A percentile compares a stretch with the other conserved stretches of the same genome.
Evolutionary conservation across 2,113 vertebrate species (phyloP).

Genomic region (Daboia siamensis): DNA sequence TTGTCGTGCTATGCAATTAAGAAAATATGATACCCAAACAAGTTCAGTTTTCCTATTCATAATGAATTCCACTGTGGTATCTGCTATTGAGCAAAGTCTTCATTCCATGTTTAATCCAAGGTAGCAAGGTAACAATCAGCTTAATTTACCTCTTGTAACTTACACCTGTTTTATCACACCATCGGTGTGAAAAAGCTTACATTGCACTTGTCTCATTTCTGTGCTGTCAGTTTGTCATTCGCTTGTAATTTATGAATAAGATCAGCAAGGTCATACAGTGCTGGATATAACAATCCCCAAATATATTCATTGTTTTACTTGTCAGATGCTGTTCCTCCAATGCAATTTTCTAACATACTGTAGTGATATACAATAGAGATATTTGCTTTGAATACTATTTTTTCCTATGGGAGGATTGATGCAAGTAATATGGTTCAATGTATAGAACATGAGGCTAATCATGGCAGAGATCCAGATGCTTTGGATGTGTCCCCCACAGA

Average conservation of each 20-base stretch:
- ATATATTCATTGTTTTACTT: neutral
- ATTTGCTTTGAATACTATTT: neutral
- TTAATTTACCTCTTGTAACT: neutral
- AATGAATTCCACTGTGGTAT: neutral
- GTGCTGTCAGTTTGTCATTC: neutral
- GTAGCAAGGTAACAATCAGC: neutral
- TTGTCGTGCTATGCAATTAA: conserved; percentile 1
- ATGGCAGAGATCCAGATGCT: neutral
- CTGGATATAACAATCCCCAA: neutral
- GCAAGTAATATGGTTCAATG: neutral
- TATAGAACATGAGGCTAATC: neutral
- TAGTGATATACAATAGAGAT: neutral
- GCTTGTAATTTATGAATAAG: neutral
- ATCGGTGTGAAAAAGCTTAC: neutral
- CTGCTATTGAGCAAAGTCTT: neutral
- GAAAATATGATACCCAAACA: neutral
- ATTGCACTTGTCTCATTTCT: neutral
- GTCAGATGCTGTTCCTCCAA: neutral
- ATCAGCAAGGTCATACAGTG: neutral
- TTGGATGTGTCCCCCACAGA: neutral
- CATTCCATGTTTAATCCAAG: neutral
- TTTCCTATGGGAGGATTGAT: neutral
- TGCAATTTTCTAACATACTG: neutral
- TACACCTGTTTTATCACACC: neutral
- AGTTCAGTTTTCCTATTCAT: neutral